These are phyloP conservation scores for Netelia virgata DNA, from an alignment of 2,888 invertebrate species.

Conservation along the genomic window DNA sequence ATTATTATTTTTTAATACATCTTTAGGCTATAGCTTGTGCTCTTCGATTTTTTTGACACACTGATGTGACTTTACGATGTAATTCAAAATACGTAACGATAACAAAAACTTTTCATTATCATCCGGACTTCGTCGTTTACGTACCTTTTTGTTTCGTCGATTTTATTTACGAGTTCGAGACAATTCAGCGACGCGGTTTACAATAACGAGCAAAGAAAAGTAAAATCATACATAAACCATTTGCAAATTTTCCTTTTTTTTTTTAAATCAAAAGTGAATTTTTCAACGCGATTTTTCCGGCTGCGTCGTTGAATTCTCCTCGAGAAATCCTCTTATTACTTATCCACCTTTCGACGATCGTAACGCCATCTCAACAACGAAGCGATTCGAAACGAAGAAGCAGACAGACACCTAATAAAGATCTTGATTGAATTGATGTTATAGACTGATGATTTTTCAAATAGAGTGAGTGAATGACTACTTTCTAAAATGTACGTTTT, in stretches of 20 bases:
- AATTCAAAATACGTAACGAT: conserved; percentile 12
- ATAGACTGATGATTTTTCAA: not conserved
- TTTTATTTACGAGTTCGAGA: not conserved
- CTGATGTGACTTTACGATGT: not conserved
- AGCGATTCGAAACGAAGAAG: not conserved
- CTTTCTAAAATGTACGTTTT: not conserved
- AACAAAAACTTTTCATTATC: not conserved
- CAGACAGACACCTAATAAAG: not conserved
- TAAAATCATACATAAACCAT: no score
- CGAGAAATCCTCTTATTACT: not conserved
- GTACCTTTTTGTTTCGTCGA: not conserved
- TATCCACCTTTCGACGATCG: not conserved
- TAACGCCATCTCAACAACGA: not conserved
- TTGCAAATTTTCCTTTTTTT: no score
- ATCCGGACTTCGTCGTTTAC: not conserved
- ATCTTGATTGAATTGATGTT: not conserved
- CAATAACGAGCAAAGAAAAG: no score
- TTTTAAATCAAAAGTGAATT: not conserved
- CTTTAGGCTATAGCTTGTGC: conserved; percentile 12
- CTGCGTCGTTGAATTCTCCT: not conserved
- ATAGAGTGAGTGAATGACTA: no score
- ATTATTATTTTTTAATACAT: not conserved
- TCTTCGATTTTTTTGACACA: conserved; percentile 19
- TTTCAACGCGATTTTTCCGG: not conserved
- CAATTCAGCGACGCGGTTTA: not conserved